Conservation (phyloP, 2,888 invertebrate species). For the Anoplius nigerrimus region DNA sequence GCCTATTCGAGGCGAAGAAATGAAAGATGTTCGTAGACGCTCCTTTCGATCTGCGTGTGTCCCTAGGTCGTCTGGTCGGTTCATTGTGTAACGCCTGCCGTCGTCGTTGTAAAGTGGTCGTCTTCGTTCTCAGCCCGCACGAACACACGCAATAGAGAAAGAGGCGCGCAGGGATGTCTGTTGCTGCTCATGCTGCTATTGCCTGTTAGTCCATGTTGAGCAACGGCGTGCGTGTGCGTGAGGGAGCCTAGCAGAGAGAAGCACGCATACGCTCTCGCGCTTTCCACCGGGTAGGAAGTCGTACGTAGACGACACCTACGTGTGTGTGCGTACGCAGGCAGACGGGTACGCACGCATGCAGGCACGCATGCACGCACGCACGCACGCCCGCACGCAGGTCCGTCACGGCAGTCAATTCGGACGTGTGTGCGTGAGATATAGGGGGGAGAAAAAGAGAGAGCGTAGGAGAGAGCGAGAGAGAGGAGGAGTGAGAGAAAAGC, state of each 20-base stretch:
- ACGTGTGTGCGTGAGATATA: neutral
- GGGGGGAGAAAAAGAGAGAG: constrained; percentile 1
- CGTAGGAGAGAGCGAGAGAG: constrained; percentile 37
- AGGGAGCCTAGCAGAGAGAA: too few relatives aligned
- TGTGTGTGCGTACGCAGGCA: too few relatives aligned
- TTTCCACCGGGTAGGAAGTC: too few relatives aligned
- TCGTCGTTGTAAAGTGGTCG: too few relatives aligned
- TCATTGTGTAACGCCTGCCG: constrained; percentile 1
- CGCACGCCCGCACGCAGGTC: neutral
- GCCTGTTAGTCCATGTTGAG: too few relatives aligned
- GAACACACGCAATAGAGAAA: constrained; percentile 45
- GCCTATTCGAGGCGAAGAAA: too few relatives aligned
- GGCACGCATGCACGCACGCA: neutral
- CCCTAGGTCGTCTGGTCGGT: constrained; percentile 37
- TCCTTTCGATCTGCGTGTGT: constrained; percentile 35
- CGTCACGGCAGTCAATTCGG: neutral
- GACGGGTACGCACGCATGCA: neutral
- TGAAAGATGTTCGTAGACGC: neutral
- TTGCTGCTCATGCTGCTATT: neutral
- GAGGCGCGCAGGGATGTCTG: neutral
- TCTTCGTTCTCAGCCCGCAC: too few relatives aligned
- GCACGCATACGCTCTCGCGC: too few relatives aligned
- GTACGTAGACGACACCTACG: too few relatives aligned
- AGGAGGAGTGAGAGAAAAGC: constrained; percentile 2
- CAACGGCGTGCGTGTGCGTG: too few relatives aligned